Evolutionary conservation across 2,797 vertebrate species (phyloP), one percentile per base, ranked within the genome.

Genomic region (Anas flavirostris): DNA sequence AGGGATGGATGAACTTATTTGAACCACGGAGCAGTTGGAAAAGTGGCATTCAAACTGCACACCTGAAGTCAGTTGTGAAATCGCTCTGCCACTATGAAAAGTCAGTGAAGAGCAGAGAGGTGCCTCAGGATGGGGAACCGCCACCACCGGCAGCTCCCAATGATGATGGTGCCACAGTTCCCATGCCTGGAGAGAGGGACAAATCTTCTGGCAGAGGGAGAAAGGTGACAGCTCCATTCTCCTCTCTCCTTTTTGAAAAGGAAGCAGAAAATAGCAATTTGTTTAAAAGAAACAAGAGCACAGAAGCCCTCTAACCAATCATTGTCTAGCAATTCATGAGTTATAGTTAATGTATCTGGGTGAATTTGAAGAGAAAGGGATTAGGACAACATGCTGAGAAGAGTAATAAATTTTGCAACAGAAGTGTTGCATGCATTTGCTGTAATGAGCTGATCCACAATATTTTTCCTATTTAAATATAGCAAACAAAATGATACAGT

Each of bases 51-150:
- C 80, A 91, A 94, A 86, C 67, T 80, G 70, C 52, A 93, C 83
- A 94, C 86, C 62, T 91, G 53, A 91, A 93, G 92, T 80, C 64
- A 87, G 43, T 75, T 79, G 48, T 86, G 83, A 94, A 97, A 95
- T n/a, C 16, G 5, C 68, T 86, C 63, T 78, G 23, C 15, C 1
- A 2, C 56, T 62, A 46, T 55, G 48, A 75, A 88, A 80, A 60
- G 39, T n/a, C 53, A 82, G 26, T 9, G 2, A 93, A 91, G 52
- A 74, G 11, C 37, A 66, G 1, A 69, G 25, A 90, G 18, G 7
- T 72, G 43, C 23, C 59, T 82, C 3, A 1, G 64, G 39, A 88
- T 44, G 86, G 17, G 37, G 26, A 95, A 74, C 10, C 0, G 1
- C 18, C 31, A 82, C 17, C 56, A 82, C 5, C 3, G 1, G 1